Evolutionary conservation across 2,888 invertebrate genomes (phyloP), one percentile per base, ranked within the genome.

Genomic region (Dicycla oo): DNA sequence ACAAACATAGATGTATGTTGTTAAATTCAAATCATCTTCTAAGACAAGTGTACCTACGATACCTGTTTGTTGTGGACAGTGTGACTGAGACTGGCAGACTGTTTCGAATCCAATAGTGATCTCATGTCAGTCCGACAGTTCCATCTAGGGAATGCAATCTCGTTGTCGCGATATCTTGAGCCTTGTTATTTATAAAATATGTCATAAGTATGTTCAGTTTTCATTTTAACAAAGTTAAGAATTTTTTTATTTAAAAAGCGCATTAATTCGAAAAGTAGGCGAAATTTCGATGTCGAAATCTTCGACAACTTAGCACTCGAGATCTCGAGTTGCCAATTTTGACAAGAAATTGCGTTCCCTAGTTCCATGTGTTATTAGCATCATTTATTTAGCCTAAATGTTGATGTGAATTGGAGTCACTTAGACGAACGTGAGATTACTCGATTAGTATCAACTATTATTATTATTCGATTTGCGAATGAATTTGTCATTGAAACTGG

Each of bases 41-140:
- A 40, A n/a, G 18, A 68, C 58, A 60, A 68, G 53, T 76, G 68
- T 74, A 75, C 76, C 76, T 76, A 75, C 58, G 3, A 66, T 30
- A 38, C 18, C 65, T 57, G 23, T 58, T 51, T 58, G 58, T 66
- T 53, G 57, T 75, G 58, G 38, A 45, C 43, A 30, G 45, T 30
- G 18, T 47, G 58, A 40, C 67, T 66, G 66, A 45, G 30, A 18
- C 0, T 43, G 23, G 13, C 20, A 47, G 64, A 49, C 65, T 38
- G 45, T 56, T 51, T 15, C 1, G 3, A 38, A n/a, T 18, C 38
- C 13, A n/a, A 23, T 49, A 49, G 20, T 63, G 34, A 26, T 18
- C 18, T 38, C 26, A 18, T 10, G 13, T 47, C 54, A 15, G 30
- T 30, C 20, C 23, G 20, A n/a, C 26, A 53, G 56, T 38, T 51